Evolutionary conservation across 2,113 vertebrate species (phyloP).

Genomic region (Panurus biarmicus): DNA sequence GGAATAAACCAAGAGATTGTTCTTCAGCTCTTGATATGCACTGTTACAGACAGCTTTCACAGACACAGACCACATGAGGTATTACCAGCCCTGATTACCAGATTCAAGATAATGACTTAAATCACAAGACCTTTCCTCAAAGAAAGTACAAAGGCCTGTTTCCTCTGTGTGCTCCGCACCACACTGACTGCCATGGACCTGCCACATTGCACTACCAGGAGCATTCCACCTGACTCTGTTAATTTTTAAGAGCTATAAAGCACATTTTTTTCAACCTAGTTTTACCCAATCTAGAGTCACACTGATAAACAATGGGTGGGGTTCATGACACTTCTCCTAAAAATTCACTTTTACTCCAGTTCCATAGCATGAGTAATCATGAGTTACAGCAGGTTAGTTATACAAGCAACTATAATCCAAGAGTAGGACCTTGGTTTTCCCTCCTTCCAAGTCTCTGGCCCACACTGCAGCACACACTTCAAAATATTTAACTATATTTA

Average conservation of each 20-base stretch:
- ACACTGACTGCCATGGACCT: not conserved
- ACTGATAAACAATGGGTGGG: not conserved
- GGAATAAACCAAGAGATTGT: slow-evolving; percentile 28
- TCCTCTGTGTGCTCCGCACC: not conserved
- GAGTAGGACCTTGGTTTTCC: not conserved
- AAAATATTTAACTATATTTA: not conserved
- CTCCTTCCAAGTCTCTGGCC: not conserved
- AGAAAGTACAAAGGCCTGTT: not conserved
- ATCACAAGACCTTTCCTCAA: not conserved
- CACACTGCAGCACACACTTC: not conserved
- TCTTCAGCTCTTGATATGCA: not conserved
- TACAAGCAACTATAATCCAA: not conserved
- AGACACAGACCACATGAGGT: not conserved
- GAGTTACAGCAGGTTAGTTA: not conserved
- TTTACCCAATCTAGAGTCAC: not conserved
- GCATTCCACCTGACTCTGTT: not conserved
- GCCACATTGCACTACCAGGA: not conserved
- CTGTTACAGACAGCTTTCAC: not conserved
- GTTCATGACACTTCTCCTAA: not conserved
- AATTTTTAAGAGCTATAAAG: not conserved
- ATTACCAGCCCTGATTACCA: not conserved
- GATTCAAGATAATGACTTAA: not conserved
- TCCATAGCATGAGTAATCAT: not conserved
- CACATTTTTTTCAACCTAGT: not conserved
- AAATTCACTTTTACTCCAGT: slow-evolving; percentile 3